Evolutionary conservation across 1,140 invertebrate species (phyloP).

Genomic region (Papilio polytes): DNA sequence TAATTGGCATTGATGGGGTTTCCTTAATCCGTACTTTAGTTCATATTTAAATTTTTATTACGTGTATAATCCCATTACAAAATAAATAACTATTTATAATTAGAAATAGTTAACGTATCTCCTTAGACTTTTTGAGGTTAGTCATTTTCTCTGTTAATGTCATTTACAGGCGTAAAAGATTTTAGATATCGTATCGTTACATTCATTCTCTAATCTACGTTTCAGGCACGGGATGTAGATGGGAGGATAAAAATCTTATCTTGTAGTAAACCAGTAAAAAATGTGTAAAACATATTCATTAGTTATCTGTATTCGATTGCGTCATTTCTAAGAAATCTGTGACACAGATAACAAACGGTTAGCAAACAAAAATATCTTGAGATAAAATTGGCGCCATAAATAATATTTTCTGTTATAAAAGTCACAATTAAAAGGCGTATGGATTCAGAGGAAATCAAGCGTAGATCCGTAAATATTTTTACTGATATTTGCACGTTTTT

Average conservation of each 20-base stretch:
- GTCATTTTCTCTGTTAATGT: too few species aligned
- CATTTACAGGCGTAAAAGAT: not conserved
- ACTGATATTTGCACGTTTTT: too few species aligned
- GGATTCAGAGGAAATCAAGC: too few species aligned
- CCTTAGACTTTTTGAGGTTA: too few species aligned
- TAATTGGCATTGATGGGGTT: not conserved
- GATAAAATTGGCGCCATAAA: not conserved
- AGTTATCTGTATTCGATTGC: not conserved
- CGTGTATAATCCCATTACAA: too few species aligned
- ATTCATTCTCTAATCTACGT: not conserved
- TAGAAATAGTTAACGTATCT: too few species aligned
- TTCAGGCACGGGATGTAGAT: not conserved
- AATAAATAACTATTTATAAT: too few species aligned
- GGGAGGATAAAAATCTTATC: not conserved
- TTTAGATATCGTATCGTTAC: not conserved
- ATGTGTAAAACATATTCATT: not conserved
- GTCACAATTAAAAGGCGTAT: too few species aligned
- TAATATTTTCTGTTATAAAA: too few species aligned
- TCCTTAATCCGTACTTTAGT: not conserved
- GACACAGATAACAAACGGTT: constrained; percentile 6
- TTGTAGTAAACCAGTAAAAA: not conserved
- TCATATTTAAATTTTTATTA: too few species aligned
- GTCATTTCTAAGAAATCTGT: constrained; percentile 26
- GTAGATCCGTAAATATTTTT: too few species aligned
- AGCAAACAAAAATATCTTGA: not conserved